phyloP scores from a whole-genome alignment of 1,140 invertebrate species.

The Tetramorium alpestre region DNA sequence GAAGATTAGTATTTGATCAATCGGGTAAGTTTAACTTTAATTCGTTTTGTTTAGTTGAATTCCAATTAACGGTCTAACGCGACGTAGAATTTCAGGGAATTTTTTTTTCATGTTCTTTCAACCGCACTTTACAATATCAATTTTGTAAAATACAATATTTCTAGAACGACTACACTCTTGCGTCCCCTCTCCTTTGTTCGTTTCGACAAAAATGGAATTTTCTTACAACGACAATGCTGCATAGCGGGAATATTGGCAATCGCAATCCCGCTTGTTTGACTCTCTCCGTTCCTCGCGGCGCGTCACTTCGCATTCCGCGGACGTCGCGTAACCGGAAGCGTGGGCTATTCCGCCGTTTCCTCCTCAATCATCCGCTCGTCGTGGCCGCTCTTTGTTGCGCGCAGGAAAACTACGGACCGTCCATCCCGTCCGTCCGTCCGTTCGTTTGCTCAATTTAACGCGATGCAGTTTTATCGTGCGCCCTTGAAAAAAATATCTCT shows the following conservation, averaged over 20 bases:
- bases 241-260: neutral
- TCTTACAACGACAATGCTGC: neutral
- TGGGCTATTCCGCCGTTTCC: constrained; percentile 46
- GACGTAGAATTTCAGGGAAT: neutral
- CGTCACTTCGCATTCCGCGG: constrained; percentile 40
- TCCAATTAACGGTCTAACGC: neutral
- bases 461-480: constrained; percentile 7
- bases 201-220: constrained; percentile 32
- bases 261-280: neutral
- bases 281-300: neutral
- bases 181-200: neutral
- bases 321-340: constrained; percentile 50
- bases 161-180: neutral
- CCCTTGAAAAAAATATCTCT: neutral
- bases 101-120: neutral
- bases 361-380: constrained; percentile 32
- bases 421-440: neutral
- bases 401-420: neutral
- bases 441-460: constrained; percentile 8
- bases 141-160: constrained; percentile 15
- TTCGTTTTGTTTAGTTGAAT: too few species aligned
- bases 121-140: neutral
- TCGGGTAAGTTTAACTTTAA: too few species aligned
- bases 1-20: too few species aligned
- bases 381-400: neutral